These are phyloP conservation scores for Aurelia coerulea DNA, from an alignment of 30 jellyfish, hydroid and myxozoan species.

Conservation along the genomic window DNA sequence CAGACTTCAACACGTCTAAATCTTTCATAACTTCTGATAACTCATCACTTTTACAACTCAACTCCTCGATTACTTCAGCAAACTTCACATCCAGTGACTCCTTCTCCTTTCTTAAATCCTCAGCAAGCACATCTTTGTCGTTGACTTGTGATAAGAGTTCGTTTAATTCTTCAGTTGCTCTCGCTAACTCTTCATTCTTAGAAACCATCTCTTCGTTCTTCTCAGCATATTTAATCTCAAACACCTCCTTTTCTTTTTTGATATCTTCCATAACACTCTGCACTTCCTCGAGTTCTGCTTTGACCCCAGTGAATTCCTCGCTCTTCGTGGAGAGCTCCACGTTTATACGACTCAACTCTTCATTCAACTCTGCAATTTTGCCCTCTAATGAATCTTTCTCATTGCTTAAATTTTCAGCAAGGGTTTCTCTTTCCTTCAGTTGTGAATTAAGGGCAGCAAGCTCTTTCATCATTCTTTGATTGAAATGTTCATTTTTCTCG, in stretches of 20 bases:
- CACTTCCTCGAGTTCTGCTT: too few species aligned
- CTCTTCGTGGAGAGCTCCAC: background rate
- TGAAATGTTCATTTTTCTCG: too few species aligned
- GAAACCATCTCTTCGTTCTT: background rate
- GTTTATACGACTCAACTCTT: background rate
- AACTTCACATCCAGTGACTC: too few species aligned
- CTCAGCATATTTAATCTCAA: background rate
- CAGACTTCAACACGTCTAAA: background rate
- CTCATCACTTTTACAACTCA: background rate
- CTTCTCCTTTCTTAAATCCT: too few species aligned
- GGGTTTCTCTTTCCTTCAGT: background rate
- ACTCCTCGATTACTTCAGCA: background rate
- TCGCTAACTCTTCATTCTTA: background rate
- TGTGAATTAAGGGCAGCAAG: background rate
- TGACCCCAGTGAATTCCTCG: too few species aligned
- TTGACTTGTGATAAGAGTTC: background rate
- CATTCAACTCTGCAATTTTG: slow-evolving; percentile 4
- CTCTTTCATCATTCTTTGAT: too few species aligned
- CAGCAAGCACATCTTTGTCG: too few species aligned
- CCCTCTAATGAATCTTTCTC: background rate
- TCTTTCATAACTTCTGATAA: background rate
- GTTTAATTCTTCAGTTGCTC: background rate
- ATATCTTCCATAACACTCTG: background rate
- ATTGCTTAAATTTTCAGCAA: background rate
- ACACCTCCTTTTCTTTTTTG: background rate